phyloP scores from a whole-genome alignment of 2,113 vertebrate species.

The Notarius lentiginosus region DNA sequence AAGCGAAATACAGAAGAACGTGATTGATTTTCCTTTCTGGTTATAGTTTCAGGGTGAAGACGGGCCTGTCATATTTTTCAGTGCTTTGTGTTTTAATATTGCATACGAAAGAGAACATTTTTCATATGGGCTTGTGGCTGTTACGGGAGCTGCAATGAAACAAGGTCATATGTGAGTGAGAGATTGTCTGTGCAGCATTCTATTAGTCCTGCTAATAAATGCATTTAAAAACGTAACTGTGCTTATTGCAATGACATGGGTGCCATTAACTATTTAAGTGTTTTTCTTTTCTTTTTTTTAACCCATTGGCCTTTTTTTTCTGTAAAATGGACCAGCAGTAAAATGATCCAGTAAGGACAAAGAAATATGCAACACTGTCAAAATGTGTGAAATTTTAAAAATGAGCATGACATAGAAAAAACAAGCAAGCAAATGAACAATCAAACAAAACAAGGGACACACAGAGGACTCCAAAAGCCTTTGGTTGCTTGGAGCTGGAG shows the following conservation, averaged over 20 bases:
- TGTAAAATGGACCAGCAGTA: background rate
- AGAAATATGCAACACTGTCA: background rate
- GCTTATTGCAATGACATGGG: background rate
- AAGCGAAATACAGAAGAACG: conserved; percentile 39
- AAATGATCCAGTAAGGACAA: background rate
- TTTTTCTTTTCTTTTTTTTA: background rate
- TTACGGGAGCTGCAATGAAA: conserved; percentile 36
- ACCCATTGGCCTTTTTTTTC: background rate
- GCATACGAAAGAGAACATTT: conserved; percentile 47
- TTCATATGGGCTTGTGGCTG: conserved; percentile 37
- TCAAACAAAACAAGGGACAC: background rate
- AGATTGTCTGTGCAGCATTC: conserved; percentile 4
- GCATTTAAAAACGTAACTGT: conserved; percentile 4
- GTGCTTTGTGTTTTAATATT: conserved; percentile 47
- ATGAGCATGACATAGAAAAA: background rate
- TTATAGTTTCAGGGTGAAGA: conserved; percentile 49
- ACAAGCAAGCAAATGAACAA: background rate
- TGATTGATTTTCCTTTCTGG: conserved; percentile 53
- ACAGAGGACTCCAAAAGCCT: background rate
- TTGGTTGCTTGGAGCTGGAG: conserved; percentile 25
- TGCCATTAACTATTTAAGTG: background rate
- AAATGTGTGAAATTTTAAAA: background rate
- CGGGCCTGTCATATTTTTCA: conserved; percentile 46
- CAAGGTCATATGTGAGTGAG: conserved; percentile 40
- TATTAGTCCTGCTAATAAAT: conserved; percentile 21